A percentile compares a stretch with the other conserved stretches of the same genome.
phyloP scores from a whole-genome alignment of 2,113 vertebrate species.

The Cettia cetti region DNA sequence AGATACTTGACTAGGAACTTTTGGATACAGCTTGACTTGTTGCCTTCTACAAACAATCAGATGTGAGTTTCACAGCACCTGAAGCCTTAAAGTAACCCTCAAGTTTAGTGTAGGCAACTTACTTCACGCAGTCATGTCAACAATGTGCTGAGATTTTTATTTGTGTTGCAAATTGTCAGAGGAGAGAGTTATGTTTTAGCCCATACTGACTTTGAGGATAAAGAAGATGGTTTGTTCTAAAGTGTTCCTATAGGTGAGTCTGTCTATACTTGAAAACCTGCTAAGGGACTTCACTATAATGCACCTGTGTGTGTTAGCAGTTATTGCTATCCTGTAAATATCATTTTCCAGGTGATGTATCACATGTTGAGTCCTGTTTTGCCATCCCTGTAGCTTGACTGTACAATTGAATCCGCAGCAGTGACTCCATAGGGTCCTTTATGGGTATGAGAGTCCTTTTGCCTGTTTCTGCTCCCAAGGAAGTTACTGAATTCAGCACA shows the following conservation, averaged over 20 bases:
- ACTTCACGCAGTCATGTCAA: neutral
- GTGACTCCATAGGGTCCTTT: neutral
- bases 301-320: neutral
- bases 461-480: neutral
- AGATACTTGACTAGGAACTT: neutral
- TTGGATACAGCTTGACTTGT: neutral
- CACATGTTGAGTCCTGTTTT: neutral
- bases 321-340: neutral
- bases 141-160: neutral
- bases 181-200: neutral
- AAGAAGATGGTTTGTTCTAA: neutral
- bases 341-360: neutral
- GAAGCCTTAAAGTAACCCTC: neutral
- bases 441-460: neutral
- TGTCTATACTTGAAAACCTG: neutral
- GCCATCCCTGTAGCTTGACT: neutral
- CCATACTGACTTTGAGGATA: neutral
- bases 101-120: neutral
- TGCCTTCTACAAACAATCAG: neutral
- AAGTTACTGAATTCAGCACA: neutral
- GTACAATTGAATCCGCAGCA: neutral
- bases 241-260: neutral
- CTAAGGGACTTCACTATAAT: neutral
- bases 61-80: neutral
- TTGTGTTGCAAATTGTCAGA: neutral